Evolutionary conservation across 1,140 invertebrate genomes (phyloP).

Genomic region (Streblospio benedicti): DNA sequence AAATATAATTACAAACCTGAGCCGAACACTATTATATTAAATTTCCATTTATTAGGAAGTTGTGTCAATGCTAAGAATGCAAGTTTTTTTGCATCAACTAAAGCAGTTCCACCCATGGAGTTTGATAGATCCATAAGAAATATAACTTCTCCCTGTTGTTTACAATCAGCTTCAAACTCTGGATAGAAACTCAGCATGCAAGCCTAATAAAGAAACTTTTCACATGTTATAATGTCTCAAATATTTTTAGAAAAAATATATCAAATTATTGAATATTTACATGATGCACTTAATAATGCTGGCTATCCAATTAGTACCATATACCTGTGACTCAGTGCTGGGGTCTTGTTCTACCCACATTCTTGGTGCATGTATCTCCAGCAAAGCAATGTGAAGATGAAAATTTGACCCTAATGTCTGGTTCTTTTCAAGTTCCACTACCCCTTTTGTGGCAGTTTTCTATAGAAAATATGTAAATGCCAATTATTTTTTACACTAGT

Average conservation of each 20-base stretch:
- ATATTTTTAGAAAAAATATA: background rate
- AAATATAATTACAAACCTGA: constrained; percentile 26
- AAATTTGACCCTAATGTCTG: constrained; percentile 34
- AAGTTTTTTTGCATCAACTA: constrained; percentile 36
- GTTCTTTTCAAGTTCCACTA: constrained; percentile 25
- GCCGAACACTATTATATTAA: constrained; percentile 42
- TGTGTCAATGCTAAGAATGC: constrained; percentile 25
- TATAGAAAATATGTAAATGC: too few relatives aligned
- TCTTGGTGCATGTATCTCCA: constrained; percentile 42
- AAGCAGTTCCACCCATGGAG: constrained; percentile 35
- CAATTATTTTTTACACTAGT: too few relatives aligned
- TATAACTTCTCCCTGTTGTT: constrained; percentile 24
- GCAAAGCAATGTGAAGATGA: constrained; percentile 35
- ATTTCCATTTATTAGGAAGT: constrained; percentile 23
- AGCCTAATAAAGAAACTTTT: constrained; percentile 27
- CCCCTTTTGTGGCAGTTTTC: constrained; percentile 34
- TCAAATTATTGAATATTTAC: too few relatives aligned
- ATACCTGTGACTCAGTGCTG: constrained; percentile 29
- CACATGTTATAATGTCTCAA: background rate
- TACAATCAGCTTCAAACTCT: constrained; percentile 39
- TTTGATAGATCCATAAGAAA: constrained; percentile 41
- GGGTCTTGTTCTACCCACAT: constrained; percentile 42
- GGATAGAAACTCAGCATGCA: constrained; percentile 48
- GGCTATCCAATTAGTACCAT: too few relatives aligned
- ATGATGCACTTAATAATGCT: too few relatives aligned